Evolutionary conservation across 2,113 vertebrate genomes (phyloP).

Genomic region (Labeo rohita): DNA sequence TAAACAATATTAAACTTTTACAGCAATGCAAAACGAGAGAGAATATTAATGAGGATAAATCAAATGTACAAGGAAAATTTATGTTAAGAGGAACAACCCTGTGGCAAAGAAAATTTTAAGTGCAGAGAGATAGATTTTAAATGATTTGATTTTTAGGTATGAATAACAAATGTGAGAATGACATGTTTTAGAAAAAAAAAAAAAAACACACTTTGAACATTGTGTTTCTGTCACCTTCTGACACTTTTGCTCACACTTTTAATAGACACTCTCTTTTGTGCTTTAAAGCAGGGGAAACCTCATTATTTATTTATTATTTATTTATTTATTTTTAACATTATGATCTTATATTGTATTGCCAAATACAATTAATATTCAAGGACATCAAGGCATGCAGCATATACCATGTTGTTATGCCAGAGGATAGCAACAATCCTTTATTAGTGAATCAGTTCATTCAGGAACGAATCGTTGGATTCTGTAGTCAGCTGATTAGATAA

Average conservation of each 20-base stretch:
- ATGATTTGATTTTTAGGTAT: not conserved
- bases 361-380: no score
- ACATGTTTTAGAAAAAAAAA: not conserved
- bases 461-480: no score
- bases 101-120: not conserved
- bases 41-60: slow-evolving; percentile 1
- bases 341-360: no score
- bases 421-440: no score
- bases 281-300: no score
- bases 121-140: not conserved
- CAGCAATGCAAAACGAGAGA: not conserved
- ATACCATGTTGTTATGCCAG: no score
- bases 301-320: no score
- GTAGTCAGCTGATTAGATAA: no score
- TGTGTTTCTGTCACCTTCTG: not conserved
- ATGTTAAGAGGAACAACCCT: not conserved
- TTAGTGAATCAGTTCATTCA: no score
- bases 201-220: not conserved
- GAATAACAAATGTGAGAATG: not conserved
- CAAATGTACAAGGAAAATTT: not conserved
- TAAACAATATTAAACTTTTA: slow-evolving; percentile 16
- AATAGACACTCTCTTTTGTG: no score
- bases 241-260: not conserved
- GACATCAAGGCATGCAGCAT: no score
- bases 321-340: no score